phyloP scores from a whole-genome alignment of 2,888 invertebrate genomes.

The Balanococcus diminutus region DNA sequence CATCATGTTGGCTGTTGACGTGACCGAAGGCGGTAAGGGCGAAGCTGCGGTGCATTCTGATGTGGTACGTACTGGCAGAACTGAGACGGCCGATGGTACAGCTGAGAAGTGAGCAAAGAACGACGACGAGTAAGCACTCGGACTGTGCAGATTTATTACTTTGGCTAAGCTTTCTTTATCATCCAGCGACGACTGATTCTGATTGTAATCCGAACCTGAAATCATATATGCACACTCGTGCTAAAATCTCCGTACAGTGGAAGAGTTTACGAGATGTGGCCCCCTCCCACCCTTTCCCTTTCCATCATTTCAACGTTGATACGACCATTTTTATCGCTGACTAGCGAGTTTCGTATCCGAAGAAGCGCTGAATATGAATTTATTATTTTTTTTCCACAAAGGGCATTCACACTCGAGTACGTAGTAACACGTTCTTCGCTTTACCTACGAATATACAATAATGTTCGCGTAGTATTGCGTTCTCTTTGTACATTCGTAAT shows the following conservation, averaged over 20 bases:
- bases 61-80: not conserved
- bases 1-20: slow-evolving; percentile 2
- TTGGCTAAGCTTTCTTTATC: slow-evolving; percentile 44
- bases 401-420: slow-evolving; percentile 13
- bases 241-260: not conserved
- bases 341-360: not conserved
- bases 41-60: not conserved
- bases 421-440: slow-evolving; percentile 4
- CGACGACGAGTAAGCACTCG: not conserved
- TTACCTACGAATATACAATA: not conserved
- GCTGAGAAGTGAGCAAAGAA: slow-evolving; percentile 20
- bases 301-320: not conserved
- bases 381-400: not conserved
- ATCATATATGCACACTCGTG: not conserved
- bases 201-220: slow-evolving; percentile 23
- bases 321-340: not conserved
- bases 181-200: not conserved
- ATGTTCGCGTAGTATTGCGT: not conserved
- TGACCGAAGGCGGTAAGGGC: not conserved
- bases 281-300: not conserved
- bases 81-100: not conserved
- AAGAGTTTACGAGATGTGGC: not conserved
- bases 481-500: too few species aligned
- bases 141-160: slow-evolving; percentile 18
- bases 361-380: not conserved